Base-by-base conservation (phyloP, 2,888 invertebrate species). In the Zaprionus bogoriensis region DNA sequence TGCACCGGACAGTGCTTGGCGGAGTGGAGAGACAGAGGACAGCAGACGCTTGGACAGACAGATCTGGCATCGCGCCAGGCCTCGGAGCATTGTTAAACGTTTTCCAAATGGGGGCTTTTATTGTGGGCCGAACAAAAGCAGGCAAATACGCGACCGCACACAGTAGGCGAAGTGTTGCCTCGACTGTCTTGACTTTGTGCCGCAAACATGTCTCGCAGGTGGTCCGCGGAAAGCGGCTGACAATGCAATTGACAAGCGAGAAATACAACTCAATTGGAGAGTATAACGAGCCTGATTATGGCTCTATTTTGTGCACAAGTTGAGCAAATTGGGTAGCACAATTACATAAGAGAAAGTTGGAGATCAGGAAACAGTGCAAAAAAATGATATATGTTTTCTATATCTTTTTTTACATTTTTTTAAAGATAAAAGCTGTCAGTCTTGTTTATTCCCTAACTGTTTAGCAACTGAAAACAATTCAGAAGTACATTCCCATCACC, bases 61-160 rank as follows among this genome's bases (percentile, higher is more conserved):
- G 38, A 25, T n/a, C 60, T 82, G 77, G 83, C 74, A 77, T n/a
- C 55, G 57, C 51, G 80, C 77, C 77, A 77, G 55, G 38, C 50
- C 38, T 30, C 47, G 50, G 20, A 46, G 53, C 63, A 74, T 77
- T 65, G 83, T 79, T 83, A 79, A 73, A 67, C 54, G 78, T 71
- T 81, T 74, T 64, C 58, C 76, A 70, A 70, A 65, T 67, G 79
- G 58, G 44, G 66, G 47, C 55, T 60, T 60, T 72, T 59, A 70
- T 72, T 51, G 51, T 70, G 45, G 71, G 41, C 12, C 63, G 52
- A 59, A 79, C 75, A 75, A 82, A 78, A 77, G 78, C 44, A 58
- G 23, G 28, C 61, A 51, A 60, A 48, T 57, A 44, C 45, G 54
- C 55, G 46, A 55, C 52, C 59, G 47, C 52, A 44, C 48, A 51